phyloP scores from a whole-genome alignment of 2,113 vertebrate genomes.

The Saguinus midas region DNA sequence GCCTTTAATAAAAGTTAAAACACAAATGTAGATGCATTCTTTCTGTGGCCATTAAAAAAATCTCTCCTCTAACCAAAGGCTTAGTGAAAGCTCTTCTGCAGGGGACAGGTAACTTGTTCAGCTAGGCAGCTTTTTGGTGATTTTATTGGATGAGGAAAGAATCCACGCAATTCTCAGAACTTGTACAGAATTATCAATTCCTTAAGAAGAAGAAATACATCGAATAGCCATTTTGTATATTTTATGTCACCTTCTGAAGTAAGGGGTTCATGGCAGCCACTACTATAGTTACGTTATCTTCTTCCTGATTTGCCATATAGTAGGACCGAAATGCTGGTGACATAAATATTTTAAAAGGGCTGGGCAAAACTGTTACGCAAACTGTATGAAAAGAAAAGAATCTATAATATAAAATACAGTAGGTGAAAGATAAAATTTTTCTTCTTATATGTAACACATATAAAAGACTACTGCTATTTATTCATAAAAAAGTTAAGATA shows the following conservation, averaged over 20 bases:
- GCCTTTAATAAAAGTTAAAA: background rate
- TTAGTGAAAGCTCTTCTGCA: background rate
- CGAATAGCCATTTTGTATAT: background rate
- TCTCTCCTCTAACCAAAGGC: background rate
- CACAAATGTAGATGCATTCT: background rate
- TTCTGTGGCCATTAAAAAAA: background rate
- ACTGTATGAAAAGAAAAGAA: background rate
- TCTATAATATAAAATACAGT: background rate
- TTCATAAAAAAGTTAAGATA: background rate
- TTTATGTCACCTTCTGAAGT: background rate
- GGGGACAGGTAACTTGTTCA: background rate
- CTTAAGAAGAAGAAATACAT: background rate
- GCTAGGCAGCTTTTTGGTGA: background rate
- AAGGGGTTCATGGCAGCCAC: background rate
- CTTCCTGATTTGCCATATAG: background rate
- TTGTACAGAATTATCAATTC: background rate
- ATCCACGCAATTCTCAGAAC: background rate
- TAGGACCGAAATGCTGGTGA: background rate
- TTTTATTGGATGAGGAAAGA: conserved; percentile 28
- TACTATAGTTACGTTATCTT: background rate
- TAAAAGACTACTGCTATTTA: background rate
- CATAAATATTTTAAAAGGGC: background rate
- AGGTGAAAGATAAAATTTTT: background rate
- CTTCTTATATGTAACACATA: background rate
- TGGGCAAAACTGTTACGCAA: background rate